These are phyloP conservation scores for Lasioglossum oenotherae DNA, from an alignment of 2,888 invertebrate genomes.

Conservation along the genomic window DNA sequence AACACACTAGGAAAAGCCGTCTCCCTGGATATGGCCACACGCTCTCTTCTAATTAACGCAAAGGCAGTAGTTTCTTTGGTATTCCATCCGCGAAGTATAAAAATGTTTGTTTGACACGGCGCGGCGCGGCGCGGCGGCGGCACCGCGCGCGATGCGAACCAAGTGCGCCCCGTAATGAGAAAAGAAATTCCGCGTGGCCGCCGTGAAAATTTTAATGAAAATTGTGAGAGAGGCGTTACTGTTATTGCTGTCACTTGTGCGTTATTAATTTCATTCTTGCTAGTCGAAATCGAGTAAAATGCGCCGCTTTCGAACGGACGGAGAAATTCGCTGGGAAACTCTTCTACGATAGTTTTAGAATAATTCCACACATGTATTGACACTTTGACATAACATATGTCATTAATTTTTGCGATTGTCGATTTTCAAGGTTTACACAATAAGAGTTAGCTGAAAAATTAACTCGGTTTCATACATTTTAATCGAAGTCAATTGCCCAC, in stretches of 20 bases:
- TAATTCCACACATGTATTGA: too few species aligned
- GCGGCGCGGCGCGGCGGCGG: neutral
- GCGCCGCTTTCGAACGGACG: neutral
- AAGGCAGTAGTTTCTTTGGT: neutral
- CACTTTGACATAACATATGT: neutral
- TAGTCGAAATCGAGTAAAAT: neutral
- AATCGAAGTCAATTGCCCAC: too few species aligned
- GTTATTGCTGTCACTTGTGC: constrained; percentile 1
- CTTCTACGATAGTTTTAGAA: neutral
- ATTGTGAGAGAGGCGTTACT: neutral
- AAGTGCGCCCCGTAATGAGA: neutral
- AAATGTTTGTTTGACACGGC: neutral
- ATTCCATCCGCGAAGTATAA: constrained; percentile 1
- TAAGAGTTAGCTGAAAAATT: too few species aligned
- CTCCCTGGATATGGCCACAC: neutral
- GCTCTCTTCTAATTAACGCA: neutral
- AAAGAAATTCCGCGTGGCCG: neutral
- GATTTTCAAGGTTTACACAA: too few species aligned
- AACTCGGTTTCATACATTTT: too few species aligned
- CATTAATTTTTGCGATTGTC: neutral
- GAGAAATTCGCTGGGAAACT: neutral
- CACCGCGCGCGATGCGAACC: neutral
- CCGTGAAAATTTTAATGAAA: neutral
- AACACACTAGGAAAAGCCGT: neutral
- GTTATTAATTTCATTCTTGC: neutral